These are phyloP conservation scores for Frieseomelitta varia DNA, from an alignment of 1,140 invertebrate species.

Conservation along the genomic window DNA sequence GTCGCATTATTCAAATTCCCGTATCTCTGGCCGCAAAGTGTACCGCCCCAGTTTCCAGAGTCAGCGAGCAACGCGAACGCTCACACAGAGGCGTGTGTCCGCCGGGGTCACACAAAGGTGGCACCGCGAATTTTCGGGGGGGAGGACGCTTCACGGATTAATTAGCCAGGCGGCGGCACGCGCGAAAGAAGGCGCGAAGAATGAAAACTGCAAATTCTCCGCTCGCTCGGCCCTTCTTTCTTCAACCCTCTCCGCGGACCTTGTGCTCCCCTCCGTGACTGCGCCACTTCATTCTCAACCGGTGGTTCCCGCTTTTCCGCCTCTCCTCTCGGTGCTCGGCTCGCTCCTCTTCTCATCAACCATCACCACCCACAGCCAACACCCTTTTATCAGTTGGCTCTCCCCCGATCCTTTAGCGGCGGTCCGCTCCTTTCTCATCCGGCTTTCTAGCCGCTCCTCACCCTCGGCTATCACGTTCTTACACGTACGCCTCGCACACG, in stretches of 20 bases:
- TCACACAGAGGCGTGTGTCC: neutral
- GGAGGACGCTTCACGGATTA: neutral
- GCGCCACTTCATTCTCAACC: neutral
- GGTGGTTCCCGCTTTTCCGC: neutral
- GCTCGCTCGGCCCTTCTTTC: neutral
- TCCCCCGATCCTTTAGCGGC: slow-evolving; percentile 32
- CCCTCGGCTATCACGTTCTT: neutral
- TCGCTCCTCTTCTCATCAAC: slow-evolving; percentile 44
- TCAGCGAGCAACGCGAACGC: neutral
- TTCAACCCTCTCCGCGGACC: neutral
- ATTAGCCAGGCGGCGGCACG: neutral
- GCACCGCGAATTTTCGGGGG: slow-evolving; percentile 15
- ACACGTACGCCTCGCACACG: neutral
- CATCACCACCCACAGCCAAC: slow-evolving; percentile 20
- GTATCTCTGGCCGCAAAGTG: neutral
- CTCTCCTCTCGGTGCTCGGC: neutral
- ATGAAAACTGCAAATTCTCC: slow-evolving; percentile 42
- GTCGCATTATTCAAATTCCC: slow-evolving; percentile 2
- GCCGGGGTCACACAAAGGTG: no score
- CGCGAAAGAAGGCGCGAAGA: slow-evolving; percentile 33
- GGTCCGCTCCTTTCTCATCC: slow-evolving; percentile 12
- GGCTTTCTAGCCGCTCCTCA: neutral
- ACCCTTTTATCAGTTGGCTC: slow-evolving; percentile 23
- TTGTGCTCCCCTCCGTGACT: neutral
- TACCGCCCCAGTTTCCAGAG: neutral